Evolutionary conservation across 1,140 invertebrate genomes (phyloP), one percentile per base, ranked within the genome.

Genomic region (Cydia splendana): DNA sequence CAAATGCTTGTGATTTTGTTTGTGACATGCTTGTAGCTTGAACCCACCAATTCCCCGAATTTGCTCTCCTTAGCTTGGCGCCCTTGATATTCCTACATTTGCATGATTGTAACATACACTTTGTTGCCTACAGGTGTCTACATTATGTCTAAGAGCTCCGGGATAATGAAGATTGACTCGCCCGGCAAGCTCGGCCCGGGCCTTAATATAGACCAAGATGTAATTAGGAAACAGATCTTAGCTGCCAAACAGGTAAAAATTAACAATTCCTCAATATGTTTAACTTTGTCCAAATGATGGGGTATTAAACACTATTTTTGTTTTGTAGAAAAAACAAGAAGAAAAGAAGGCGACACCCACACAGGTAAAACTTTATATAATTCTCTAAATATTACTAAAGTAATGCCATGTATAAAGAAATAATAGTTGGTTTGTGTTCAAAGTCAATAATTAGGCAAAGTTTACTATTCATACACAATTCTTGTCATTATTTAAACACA

Each of bases 91-190:
- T 20, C 57, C 20, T 12, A 62, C 0, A 10, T 62, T 20, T 24
- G 57, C 57, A 62, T 12, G 57, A 62, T 3, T 62, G 9, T 62
- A 24, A 62, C 20, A 62, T 24, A 7, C 0, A 20, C 57, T 62
- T 24, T 62, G 57, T 78, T 42, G 28, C 75, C 81, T 84, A 90
- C 93, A 80, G 95, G 95, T 78, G 95, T 96, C 12, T 96, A 96
- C 81, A 95, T 96, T 24, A 96, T 97, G 95, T 96, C 96, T 1
- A 95, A 95, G 84, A 96, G 96, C 80, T 95, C 96, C 48, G 96
- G 95, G 18, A 95, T 95, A 57, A 95, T 95, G 85, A 95, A 95
- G 84, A 90, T 95, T 18, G 95, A 95, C 83, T 95, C 95, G 0
- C 94, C 95, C 20, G 94, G 94, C 12, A 95, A 95, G 85, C 81